phyloP scores from a whole-genome alignment of 2,113 vertebrate genomes.

The Paramisgurnus dabryanus region DNA sequence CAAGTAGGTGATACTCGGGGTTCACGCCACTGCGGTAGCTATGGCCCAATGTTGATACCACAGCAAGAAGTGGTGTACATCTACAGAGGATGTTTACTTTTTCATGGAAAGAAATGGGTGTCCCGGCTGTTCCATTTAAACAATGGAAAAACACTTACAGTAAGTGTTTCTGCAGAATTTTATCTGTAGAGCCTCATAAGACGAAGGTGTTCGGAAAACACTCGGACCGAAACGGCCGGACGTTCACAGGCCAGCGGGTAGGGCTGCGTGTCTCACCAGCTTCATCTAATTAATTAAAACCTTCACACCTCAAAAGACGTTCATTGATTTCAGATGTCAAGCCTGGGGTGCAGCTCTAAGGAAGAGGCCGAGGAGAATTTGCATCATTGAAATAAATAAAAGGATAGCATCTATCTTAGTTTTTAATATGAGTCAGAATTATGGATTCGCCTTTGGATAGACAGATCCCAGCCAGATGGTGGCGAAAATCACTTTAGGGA shows the following conservation, averaged over 20 bases:
- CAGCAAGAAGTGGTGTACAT: slow-evolving; percentile 19
- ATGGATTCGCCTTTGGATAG: slow-evolving; percentile 15
- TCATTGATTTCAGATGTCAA: slow-evolving; percentile 58
- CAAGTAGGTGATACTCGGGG: neutral
- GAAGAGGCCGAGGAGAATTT: slow-evolving; percentile 29
- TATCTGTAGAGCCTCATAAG: slow-evolving; percentile 2
- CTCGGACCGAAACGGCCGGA: neutral
- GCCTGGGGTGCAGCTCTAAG: slow-evolving; percentile 47
- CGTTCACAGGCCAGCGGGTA: slow-evolving; percentile 8
- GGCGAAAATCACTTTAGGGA: slow-evolving; percentile 51
- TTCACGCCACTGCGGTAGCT: neutral
- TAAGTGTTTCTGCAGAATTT: slow-evolving; percentile 27
- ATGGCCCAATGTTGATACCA: slow-evolving; percentile 16
- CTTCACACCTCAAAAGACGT: slow-evolving; percentile 54
- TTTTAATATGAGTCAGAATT: slow-evolving; percentile 24
- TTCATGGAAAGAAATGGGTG: slow-evolving; percentile 23
- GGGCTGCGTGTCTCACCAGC: neutral
- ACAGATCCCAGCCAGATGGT: neutral
- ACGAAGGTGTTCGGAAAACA: slow-evolving; percentile 20
- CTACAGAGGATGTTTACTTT: slow-evolving; percentile 32
- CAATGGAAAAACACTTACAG: slow-evolving; percentile 41
- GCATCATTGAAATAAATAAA: neutral
- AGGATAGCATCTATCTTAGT: neutral
- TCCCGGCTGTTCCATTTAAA: slow-evolving; percentile 24
- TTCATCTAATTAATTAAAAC: slow-evolving; percentile 67